These are phyloP conservation scores for Eleutherodactylus coqui DNA, from an alignment of 2,797 vertebrate species.

Conservation along the genomic window DNA sequence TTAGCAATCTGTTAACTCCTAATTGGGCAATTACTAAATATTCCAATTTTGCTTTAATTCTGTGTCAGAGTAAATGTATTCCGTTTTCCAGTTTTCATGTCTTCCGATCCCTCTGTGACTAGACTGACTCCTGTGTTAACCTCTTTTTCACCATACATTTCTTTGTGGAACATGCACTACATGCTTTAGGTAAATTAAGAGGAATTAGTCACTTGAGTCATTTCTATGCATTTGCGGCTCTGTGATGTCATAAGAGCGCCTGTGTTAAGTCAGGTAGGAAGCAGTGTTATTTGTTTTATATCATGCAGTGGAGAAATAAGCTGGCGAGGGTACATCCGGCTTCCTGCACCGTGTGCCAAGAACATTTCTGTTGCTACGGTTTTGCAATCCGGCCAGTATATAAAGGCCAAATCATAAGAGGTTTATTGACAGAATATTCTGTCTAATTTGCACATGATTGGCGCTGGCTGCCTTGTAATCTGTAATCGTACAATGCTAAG, in stretches of 20 bases:
- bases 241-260: slow-evolving; percentile 33
- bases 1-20: neutral
- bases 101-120: neutral
- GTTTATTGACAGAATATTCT: slow-evolving; percentile 43
- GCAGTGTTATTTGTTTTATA: slow-evolving; percentile 41
- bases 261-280: slow-evolving; percentile 26
- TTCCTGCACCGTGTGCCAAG: slow-evolving; percentile 46
- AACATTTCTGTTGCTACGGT: slow-evolving; percentile 49
- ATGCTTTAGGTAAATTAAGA: neutral
- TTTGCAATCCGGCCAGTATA: slow-evolving; percentile 42
- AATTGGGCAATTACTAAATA: neutral
- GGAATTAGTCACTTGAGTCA: neutral
- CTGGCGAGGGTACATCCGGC: slow-evolving; percentile 39
- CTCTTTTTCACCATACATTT: neutral
- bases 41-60: neutral
- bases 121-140: neutral
- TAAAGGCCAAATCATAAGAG: slow-evolving; percentile 45
- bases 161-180: neutral
- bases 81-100: neutral
- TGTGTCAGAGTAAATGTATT: neutral
- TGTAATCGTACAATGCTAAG: neutral
- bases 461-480: neutral
- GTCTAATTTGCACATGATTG: slow-evolving; percentile 29
- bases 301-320: slow-evolving; percentile 46
- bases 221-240: neutral